These are phyloP conservation scores for Ginglymostoma cirratum DNA, from an alignment of 2,113 vertebrate genomes.

Conservation along the genomic window DNA sequence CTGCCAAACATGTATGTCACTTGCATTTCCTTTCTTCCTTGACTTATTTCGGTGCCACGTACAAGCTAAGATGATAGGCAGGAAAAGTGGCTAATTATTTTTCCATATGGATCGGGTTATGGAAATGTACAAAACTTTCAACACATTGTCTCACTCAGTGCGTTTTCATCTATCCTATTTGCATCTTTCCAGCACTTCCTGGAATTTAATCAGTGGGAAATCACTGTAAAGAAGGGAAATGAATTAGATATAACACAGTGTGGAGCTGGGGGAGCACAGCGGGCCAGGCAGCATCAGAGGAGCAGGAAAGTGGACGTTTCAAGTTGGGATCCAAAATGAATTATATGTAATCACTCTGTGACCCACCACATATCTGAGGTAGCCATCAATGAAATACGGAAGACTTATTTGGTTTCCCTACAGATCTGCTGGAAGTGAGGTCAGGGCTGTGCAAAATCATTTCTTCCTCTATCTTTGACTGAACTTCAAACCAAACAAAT, in stretches of 20 bases:
- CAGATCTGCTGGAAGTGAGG: neutral
- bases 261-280: no score
- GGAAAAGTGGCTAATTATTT: neutral
- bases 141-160: neutral
- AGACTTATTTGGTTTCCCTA: neutral
- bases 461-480: neutral
- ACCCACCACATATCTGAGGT: neutral
- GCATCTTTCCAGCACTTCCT: neutral
- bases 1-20: neutral
- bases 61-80: neutral
- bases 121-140: neutral
- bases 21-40: neutral
- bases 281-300: no score
- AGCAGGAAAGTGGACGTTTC: no score
- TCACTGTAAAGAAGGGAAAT: neutral
- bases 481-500: neutral
- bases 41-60: neutral
- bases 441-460: neutral
- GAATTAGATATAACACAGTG: neutral
- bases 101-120: neutral
- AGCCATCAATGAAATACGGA: neutral
- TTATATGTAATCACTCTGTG: neutral
- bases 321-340: neutral
- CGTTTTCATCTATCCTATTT: neutral
- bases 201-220: neutral